Evolutionary conservation across 2,113 vertebrate species (phyloP).

Genomic region (Ageneiosus marmoratus): DNA sequence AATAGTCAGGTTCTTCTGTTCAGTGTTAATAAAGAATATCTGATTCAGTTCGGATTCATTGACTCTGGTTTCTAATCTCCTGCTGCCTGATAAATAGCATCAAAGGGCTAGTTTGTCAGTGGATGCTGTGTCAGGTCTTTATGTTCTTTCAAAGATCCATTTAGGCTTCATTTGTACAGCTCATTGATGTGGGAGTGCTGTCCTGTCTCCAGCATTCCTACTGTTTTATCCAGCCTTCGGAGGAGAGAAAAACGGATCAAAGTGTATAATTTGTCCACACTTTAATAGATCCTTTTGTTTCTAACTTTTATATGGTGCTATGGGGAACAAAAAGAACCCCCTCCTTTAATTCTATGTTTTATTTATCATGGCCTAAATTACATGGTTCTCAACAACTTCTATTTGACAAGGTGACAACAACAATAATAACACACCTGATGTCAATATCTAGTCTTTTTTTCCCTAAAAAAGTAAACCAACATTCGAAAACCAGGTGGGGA

Average conservation of each 20-base stretch:
- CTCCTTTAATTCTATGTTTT: neutral
- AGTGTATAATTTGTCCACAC: conserved; percentile 25
- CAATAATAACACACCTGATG: too few species aligned
- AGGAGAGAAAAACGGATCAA: conserved; percentile 57
- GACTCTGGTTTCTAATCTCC: neutral
- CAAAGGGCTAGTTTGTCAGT: conserved; percentile 58
- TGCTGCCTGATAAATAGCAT: neutral
- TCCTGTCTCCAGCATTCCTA: conserved; percentile 55
- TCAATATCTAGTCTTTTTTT: neutral
- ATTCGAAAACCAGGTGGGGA: neutral
- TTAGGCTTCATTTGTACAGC: conserved; percentile 62
- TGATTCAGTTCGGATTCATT: conserved; percentile 1
- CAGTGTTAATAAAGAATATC: neutral
- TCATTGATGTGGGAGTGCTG: conserved; percentile 59
- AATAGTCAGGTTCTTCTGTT: neutral
- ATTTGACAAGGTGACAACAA: too few species aligned
- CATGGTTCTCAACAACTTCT: neutral
- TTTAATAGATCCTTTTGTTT: neutral
- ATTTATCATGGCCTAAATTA: neutral
- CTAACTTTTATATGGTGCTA: neutral
- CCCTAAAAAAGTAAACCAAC: too few species aligned
- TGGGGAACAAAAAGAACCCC: neutral
- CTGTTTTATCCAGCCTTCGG: conserved; percentile 45
- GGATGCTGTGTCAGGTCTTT: conserved; percentile 66
- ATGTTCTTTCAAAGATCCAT: conserved; percentile 66